Base-by-base conservation (phyloP, 2,888 invertebrate genomes). In the Philonicus albiceps region DNA sequence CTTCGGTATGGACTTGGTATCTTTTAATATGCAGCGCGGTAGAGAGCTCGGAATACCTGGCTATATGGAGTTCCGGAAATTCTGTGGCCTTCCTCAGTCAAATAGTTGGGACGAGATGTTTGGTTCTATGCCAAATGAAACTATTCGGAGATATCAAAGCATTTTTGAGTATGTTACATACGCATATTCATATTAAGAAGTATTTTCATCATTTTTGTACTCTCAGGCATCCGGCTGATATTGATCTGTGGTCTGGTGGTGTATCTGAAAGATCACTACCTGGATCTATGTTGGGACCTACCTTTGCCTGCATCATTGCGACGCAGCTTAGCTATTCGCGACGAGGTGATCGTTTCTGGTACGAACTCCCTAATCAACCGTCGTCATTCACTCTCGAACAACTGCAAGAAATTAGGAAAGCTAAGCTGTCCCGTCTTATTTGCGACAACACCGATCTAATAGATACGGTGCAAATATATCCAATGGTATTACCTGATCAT, bases 191-290 rank as follows among this genome's bases (percentile, higher is more conserved):
- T 22, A 64, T 86, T 76, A 16, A 43, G 76, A 43, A 86, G 49
- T 87, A 49, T 55, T 86, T 85, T 72, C 19, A n/a, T 30, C 49
- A 3, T 16, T 37, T 73, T 37, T 40, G 27, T 40, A 19, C 13
- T 89, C 91, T 3, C 90, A 96, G 96, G 88, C 96, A 97, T 91
- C 97, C 98, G 1, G 94, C 96, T 87, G 98, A 98, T 91, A 97
- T 98, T 76, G 98, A 98, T 93, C 93, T 98, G 86, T 98, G 98
- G 97, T 97, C 97, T 22, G 98, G 98, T 80, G 98, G 98, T 78
- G 97, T 98, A 7, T 97, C 98, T 0, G 98, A 98, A 91, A 94
- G 96, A 88, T 96, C 98, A 2, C 93, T 98, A 85, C 96, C 97
- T 8, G 98, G 97, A 74, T 97, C 97, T 86, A 96, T 98, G 96